Evolutionary conservation across 2,113 vertebrate genomes (phyloP).

Genomic region (Paedocypris sp.): DNA sequence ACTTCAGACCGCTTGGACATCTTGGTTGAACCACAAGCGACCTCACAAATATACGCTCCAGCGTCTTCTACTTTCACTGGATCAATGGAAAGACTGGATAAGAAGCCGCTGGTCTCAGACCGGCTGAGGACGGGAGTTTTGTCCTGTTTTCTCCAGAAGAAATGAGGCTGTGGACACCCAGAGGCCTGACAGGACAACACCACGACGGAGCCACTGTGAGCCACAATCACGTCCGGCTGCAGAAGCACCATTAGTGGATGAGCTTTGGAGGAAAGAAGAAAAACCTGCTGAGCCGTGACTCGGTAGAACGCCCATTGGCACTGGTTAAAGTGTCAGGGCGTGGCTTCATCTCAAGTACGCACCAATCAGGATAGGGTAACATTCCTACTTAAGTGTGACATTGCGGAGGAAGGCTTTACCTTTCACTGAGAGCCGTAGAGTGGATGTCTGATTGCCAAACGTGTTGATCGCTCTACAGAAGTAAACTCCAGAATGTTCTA

Average conservation of each 20-base stretch:
- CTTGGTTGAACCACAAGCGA: slow-evolving; percentile 41
- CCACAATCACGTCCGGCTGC: slow-evolving; percentile 22
- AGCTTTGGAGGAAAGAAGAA: slow-evolving; percentile 27
- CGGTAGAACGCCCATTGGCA: too few relatives aligned
- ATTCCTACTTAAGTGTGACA: too few relatives aligned
- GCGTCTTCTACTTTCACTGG: slow-evolving; percentile 40
- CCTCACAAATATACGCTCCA: slow-evolving; percentile 49
- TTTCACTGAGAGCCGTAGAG: slow-evolving; percentile 14
- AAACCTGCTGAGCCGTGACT: neutral
- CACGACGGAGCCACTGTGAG: slow-evolving; percentile 38
- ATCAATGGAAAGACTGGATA: slow-evolving; percentile 37
- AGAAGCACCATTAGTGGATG: slow-evolving; percentile 46
- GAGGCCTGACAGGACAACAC: slow-evolving; percentile 43
- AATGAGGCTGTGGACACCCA: slow-evolving; percentile 36
- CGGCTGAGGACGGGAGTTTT: neutral
- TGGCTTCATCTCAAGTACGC: too few relatives aligned
- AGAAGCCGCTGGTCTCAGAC: neutral
- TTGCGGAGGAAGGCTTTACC: slow-evolving; percentile 26
- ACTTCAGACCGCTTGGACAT: slow-evolving; percentile 31
- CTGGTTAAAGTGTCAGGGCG: too few relatives aligned
- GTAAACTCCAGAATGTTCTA: slow-evolving; percentile 39
- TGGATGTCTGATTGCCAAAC: slow-evolving; percentile 23
- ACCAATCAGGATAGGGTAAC: too few relatives aligned
- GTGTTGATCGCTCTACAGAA: slow-evolving; percentile 40
- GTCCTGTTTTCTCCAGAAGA: slow-evolving; percentile 44